These are phyloP conservation scores for Ceryle rudis DNA, from an alignment of 2,797 vertebrate genomes.

Conservation along the genomic window DNA sequence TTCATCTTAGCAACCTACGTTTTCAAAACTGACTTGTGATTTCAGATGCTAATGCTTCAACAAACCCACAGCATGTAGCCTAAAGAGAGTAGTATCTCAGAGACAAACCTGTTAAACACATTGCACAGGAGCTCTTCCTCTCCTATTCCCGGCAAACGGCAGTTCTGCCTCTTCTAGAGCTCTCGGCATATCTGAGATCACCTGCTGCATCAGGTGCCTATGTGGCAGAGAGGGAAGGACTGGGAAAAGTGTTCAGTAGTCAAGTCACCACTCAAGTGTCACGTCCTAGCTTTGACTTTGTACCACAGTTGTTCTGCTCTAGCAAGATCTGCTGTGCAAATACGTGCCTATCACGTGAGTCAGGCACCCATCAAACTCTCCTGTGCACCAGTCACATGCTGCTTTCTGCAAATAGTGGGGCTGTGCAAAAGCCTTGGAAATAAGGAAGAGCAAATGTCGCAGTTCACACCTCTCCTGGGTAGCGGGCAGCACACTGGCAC, in stretches of 20 bases:
- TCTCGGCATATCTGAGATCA: neutral
- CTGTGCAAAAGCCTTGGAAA: neutral
- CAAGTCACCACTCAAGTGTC: too few relatives aligned
- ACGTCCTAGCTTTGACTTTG: neutral
- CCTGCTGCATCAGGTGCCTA: neutral
- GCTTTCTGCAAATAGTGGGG: neutral
- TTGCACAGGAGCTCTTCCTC: neutral
- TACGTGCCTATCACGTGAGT: accelerated
- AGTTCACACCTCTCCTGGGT: neutral
- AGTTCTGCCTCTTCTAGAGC: neutral
- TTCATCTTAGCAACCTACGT: neutral
- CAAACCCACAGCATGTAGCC: neutral
- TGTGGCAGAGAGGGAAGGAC: neutral
- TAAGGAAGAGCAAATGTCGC: neutral
- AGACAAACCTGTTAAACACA: neutral
- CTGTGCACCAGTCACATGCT: accelerated
- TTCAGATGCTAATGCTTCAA: neutral
- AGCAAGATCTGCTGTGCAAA: accelerated
- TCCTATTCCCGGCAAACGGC: neutral
- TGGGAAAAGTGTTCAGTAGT: neutral
- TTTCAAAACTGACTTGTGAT: neutral
- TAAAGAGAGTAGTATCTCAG: neutral
- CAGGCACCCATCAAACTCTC: neutral
- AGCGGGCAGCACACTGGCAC: neutral
- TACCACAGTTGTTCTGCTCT: accelerated